Percentiles rank a stretch among this genome's conserved stretches.
Conservation (phyloP, 2,888 invertebrate genomes). For the Stenichneumon culpator region DNA sequence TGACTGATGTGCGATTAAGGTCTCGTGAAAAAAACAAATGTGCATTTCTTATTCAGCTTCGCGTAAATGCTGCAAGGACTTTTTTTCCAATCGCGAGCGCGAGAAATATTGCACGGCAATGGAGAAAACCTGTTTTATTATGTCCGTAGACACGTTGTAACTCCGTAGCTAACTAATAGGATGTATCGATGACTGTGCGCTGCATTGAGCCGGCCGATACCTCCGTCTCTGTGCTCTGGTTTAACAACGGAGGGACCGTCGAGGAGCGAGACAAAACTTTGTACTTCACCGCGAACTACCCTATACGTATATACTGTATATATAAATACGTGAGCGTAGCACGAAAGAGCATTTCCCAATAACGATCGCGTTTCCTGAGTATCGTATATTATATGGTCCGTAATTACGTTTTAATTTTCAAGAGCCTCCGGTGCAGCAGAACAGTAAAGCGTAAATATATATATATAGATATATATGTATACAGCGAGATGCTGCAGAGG, state of each 20-base stretch:
- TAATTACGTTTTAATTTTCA: constrained; percentile 74
- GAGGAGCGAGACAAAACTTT: constrained; percentile 45
- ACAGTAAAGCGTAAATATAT: neutral
- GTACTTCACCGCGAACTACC: constrained; percentile 44
- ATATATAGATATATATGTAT: constrained; percentile 6
- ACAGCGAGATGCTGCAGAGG: constrained; percentile 27
- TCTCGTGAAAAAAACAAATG: neutral
- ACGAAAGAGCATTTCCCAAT: constrained; percentile 74
- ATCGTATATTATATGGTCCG: constrained; percentile 73
- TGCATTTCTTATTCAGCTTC: constrained; percentile 1
- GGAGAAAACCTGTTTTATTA: constrained; percentile 52
- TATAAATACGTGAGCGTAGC: constrained; percentile 47
- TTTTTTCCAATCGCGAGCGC: constrained; percentile 20
- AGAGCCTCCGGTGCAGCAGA: constrained; percentile 62
- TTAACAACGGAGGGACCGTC: constrained; percentile 35
- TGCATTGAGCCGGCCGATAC: constrained; percentile 34
- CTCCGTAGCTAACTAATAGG: constrained; percentile 50
- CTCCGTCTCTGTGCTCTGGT: constrained; percentile 9
- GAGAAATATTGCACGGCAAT: constrained; percentile 34
- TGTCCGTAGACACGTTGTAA: constrained; percentile 17
- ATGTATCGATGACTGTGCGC: constrained; percentile 56
- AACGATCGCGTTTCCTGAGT: constrained; percentile 72
- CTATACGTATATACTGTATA: neutral
- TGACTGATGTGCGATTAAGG: constrained; percentile 40
- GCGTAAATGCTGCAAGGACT: constrained; percentile 32